phyloP scores from a whole-genome alignment of 2,113 vertebrate species.

The Solea solea region DNA sequence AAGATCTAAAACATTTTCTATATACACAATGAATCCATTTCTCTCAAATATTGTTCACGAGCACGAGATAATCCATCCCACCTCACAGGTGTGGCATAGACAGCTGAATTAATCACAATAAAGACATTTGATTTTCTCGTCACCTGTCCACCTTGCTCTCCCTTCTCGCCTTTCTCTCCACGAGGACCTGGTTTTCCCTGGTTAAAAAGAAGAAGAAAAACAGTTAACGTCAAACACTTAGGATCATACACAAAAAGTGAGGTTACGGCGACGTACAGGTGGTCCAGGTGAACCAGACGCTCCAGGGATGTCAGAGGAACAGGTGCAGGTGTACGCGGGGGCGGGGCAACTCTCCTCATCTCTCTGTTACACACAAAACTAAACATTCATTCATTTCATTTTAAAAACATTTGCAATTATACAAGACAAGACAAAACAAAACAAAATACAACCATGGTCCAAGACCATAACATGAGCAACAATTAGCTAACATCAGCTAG shows the following conservation, averaged over 20 bases:
- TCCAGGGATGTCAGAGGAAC: conserved; percentile 82
- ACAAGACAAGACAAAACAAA: too few relatives aligned
- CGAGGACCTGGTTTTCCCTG: conserved; percentile 90
- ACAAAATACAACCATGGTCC: too few relatives aligned
- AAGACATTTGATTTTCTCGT: neutral
- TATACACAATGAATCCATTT: too few relatives aligned
- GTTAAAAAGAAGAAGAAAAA: neutral
- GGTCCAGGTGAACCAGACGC: conserved; percentile 85
- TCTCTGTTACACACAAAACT: conserved; percentile 77
- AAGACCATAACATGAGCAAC: too few relatives aligned
- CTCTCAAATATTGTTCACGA: too few relatives aligned
- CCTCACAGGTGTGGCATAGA: too few relatives aligned
- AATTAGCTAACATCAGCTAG: too few relatives aligned
- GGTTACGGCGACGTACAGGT: conserved; percentile 79
- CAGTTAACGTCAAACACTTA: neutral
- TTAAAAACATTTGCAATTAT: too few relatives aligned
- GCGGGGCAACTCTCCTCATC: conserved; percentile 88
- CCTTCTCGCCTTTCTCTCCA: conserved; percentile 88
- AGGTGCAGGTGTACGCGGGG: conserved; percentile 82
- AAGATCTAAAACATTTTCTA: too few relatives aligned
- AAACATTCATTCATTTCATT: neutral
- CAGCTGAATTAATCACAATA: too few relatives aligned
- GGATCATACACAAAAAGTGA: neutral
- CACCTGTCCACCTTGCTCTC: conserved; percentile 89
- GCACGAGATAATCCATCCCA: too few relatives aligned